These are phyloP conservation scores for Holacanthella duospinosa DNA, from an alignment of 2,888 invertebrate genomes.

Conservation along the genomic window DNA sequence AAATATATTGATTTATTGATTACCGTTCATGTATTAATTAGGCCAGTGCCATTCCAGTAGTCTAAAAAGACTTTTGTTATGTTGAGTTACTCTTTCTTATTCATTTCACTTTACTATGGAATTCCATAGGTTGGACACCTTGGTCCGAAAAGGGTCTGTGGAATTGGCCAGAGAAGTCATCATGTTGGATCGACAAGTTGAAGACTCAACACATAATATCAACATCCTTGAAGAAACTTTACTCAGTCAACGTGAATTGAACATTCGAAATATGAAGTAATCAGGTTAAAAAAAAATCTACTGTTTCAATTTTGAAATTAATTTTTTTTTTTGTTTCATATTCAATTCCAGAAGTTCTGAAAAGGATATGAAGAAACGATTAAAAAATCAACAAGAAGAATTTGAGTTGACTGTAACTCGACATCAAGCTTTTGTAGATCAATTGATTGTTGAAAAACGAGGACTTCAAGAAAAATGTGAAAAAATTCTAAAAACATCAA, in stretches of 20 bases:
- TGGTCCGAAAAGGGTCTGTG: conserved; percentile 49
- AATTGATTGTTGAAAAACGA: conserved; percentile 68
- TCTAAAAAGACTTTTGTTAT: too few species aligned
- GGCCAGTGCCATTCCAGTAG: too few species aligned
- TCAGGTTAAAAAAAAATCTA: not conserved
- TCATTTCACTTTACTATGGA: not conserved
- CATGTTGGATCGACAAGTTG: conserved; percentile 51
- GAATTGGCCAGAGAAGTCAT: conserved; percentile 54
- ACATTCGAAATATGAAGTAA: conserved; percentile 43
- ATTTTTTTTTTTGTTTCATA: not conserved
- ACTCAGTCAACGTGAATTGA: conserved; percentile 48
- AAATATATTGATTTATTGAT: not conserved
- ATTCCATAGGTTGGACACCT: conserved; percentile 46
- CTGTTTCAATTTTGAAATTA: not conserved
- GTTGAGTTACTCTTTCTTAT: too few species aligned
- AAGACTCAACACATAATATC: conserved; percentile 52
- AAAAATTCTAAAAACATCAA: conserved; percentile 53
- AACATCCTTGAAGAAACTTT: conserved; percentile 52
- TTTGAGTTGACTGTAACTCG: conserved; percentile 62
- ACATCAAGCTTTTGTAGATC: conserved; percentile 71
- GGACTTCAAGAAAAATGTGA: conserved; percentile 63
- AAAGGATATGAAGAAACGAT: conserved; percentile 43
- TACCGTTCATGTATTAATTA: not conserved
- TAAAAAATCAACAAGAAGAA: conserved; percentile 56
- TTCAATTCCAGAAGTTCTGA: conserved; percentile 38